Evolutionary conservation across 2,113 vertebrate genomes (phyloP), one percentile per base, ranked within the genome.

Genomic region (Spea bombifrons): DNA sequence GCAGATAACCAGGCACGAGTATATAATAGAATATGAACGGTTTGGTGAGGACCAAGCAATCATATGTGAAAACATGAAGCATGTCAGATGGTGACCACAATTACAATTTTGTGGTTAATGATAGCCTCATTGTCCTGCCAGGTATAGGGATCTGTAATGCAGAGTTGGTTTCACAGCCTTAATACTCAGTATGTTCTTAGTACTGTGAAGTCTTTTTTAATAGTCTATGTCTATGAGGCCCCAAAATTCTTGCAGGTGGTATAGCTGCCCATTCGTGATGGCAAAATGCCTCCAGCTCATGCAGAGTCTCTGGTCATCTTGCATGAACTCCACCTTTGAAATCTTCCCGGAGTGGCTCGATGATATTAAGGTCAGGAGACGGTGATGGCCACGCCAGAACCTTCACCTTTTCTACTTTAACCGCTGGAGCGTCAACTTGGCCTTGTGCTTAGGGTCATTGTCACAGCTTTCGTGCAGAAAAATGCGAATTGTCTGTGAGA

Each of bases 341-440:
- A 47, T 70, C 67, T 70, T 46, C 47, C 45, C 67, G 2, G 45
- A 4, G 67, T 2, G 44, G 67, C 67, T n/a, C 5, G 46, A 70
- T 70, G 67, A 70, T 49, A 70, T 70, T 70, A 12, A 70, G 47
- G 46, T 2, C 67, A 70, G 67, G 67, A 70, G 67, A 70, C 48
- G 4, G 65, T 10, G 65, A 67, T 67, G 65, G 65, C 65, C 5
- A 46, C 65, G 3, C 65, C 65, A 67, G 67, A 70, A 70, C 8
- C 67, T 10, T 70, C 67, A 70, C 45, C 6, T 45, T 68, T 66
- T 66, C 59, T 44, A 12, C 66, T 68, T 5, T 68, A 68, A 47
- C 66, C 7, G 47, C 43, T 68, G 66, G 8, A 45, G 6, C 8
- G 66, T 68, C 8, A 68, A 68, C 44, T 68, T 68, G 7, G 30